phyloP scores from a whole-genome alignment of 2,888 invertebrate species.

The Xestobium rufovillosum region DNA sequence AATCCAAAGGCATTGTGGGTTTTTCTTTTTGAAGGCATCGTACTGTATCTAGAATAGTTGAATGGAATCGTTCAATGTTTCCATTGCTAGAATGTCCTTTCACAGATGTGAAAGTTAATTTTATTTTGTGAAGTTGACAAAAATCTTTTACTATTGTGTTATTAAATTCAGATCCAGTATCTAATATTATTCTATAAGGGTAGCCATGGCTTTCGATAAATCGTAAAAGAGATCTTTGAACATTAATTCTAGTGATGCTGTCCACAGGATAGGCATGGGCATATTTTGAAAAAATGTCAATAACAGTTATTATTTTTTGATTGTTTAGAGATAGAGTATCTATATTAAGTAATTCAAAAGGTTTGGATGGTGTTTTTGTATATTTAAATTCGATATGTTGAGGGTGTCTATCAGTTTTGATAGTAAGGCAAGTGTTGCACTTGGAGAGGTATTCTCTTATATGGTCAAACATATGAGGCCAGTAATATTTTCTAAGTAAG shows the following conservation, averaged over 20 bases:
- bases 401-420: constrained; percentile 11
- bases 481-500: too few species aligned
- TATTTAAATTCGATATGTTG: constrained; percentile 6
- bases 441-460: too few species aligned
- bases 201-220: constrained; percentile 14
- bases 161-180: constrained; percentile 18
- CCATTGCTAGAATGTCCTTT: too few species aligned
- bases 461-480: too few species aligned
- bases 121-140: constrained; percentile 15
- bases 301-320: constrained; percentile 14
- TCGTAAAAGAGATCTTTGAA: constrained; percentile 11
- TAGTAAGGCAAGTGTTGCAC: constrained; percentile 9
- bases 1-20: too few species aligned
- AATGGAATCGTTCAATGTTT: constrained; percentile 12
- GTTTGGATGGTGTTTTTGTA: constrained; percentile 13
- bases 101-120: constrained; percentile 8
- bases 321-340: constrained; percentile 14
- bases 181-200: constrained; percentile 15
- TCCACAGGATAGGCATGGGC: constrained; percentile 13
- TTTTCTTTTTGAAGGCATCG: too few species aligned
- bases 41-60: constrained; percentile 10
- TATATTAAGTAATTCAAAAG: constrained; percentile 15
- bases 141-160: constrained; percentile 14
- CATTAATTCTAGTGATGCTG: constrained; percentile 8
- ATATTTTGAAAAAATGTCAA: constrained; percentile 17